Conservation (phyloP, 2,888 invertebrate genomes). For the Hyposoter dolosus region DNA sequence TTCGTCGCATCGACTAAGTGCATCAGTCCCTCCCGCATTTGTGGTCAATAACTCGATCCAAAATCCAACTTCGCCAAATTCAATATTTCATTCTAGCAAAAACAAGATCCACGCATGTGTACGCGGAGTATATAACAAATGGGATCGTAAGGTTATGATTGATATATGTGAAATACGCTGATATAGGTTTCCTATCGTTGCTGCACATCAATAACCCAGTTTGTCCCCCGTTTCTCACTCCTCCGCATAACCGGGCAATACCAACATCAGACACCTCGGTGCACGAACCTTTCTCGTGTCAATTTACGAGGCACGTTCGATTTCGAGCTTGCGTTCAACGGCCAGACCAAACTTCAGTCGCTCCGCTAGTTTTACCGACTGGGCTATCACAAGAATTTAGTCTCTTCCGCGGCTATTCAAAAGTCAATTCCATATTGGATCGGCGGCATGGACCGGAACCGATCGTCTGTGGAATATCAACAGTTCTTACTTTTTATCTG, state of each 20-base stretch:
- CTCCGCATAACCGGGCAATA: conserved; percentile 24
- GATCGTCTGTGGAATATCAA: neutral
- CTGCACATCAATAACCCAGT: conserved; percentile 6
- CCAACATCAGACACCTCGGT: conserved; percentile 48
- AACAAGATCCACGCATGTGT: conserved; percentile 3
- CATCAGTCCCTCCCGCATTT: conserved; percentile 14
- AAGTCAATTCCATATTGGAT: conserved; percentile 17
- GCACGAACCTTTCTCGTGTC: conserved; percentile 45
- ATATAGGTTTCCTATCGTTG: conserved; percentile 25
- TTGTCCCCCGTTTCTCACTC: conserved; percentile 1
- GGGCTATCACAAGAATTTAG: conserved; percentile 2
- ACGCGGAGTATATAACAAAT: conserved; percentile 24
- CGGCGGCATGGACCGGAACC: neutral
- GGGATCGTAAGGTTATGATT: conserved; percentile 57
- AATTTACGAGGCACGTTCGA: conserved; percentile 61
- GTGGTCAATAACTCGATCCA: conserved; percentile 18
- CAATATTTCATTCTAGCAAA: neutral
- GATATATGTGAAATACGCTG: conserved; percentile 44
- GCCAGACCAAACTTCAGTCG: conserved; percentile 3
- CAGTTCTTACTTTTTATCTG: neutral
- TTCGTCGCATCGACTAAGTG: too few species aligned
- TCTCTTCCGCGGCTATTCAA: neutral
- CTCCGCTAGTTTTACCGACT: conserved; percentile 15
- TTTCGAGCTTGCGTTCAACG: neutral
- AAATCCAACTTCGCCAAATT: conserved; percentile 2